Percentiles rank a stretch among this genome's conserved stretches.
These are phyloP conservation scores for Tiliacea citrago DNA, from an alignment of 2,888 invertebrate genomes.

Conservation along the genomic window DNA sequence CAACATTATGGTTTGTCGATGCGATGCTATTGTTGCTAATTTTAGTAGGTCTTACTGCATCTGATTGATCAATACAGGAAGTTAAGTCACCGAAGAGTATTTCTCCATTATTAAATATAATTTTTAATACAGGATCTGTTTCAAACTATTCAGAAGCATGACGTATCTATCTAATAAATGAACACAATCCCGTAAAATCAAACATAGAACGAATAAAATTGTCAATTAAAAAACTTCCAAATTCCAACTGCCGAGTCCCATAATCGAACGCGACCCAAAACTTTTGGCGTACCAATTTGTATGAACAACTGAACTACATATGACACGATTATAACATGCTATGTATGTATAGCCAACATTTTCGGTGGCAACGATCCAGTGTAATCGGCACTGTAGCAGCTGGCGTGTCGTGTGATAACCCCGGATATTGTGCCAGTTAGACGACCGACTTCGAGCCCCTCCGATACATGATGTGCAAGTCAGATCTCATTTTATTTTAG, in stretches of 20 bases:
- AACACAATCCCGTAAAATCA: conserved; percentile 16
- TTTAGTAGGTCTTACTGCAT: background rate
- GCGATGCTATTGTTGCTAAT: background rate
- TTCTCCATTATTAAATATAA: background rate
- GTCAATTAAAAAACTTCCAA: conserved; percentile 39
- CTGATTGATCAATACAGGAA: background rate
- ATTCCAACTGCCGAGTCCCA: conserved; percentile 32
- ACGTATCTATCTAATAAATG: background rate
- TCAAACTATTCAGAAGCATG: background rate
- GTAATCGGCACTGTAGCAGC: conserved; percentile 76
- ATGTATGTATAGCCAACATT: conserved; percentile 55
- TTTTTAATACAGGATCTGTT: background rate
- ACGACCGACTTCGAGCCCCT: conserved; percentile 61
- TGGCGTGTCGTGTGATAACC: conserved; percentile 77
- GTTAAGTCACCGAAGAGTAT: background rate
- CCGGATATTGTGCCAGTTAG: conserved; percentile 80
- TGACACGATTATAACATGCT: conserved; percentile 50
- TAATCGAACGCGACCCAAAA: conserved; percentile 59
- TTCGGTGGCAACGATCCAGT: conserved; percentile 78
- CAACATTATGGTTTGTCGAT: too few relatives aligned
- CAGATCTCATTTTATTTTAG: conserved; percentile 40
- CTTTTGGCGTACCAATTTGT: conserved; percentile 61
- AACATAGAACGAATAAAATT: conserved; percentile 6
- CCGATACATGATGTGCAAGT: conserved; percentile 54
- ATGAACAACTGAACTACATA: conserved; percentile 59